phyloP scores from a whole-genome alignment of 2,113 vertebrate genomes.

The Synodontis membranacea region DNA sequence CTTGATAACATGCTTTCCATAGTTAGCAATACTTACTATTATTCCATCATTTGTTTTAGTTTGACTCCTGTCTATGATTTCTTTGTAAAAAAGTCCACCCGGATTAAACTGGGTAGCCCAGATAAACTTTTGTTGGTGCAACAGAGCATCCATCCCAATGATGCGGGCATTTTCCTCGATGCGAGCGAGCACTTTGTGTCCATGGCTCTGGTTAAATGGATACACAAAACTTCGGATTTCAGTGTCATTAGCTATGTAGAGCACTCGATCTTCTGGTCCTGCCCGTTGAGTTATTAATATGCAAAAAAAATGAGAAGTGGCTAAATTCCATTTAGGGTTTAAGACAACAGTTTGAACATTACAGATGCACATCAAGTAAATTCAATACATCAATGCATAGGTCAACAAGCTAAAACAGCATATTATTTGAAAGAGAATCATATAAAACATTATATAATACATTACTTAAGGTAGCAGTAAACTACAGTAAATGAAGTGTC shows the following conservation, averaged over 20 bases:
- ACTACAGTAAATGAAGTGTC: neutral
- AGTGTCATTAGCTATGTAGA: slow-evolving; percentile 99
- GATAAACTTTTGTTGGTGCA: slow-evolving; percentile 94
- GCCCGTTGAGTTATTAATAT: slow-evolving; percentile 70
- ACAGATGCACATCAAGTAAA: slow-evolving; percentile 51
- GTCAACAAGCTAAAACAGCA: slow-evolving; percentile 27
- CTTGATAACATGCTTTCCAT: slow-evolving; percentile 23
- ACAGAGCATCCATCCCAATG: slow-evolving; percentile 93
- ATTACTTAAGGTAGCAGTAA: neutral
- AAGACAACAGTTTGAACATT: slow-evolving; percentile 62
- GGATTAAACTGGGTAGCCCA: slow-evolving; percentile 99
- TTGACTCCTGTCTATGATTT: slow-evolving; percentile 82
- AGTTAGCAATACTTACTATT: slow-evolving; percentile 84
- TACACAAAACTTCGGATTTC: slow-evolving; percentile 99
- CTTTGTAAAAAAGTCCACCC: slow-evolving; percentile 96
- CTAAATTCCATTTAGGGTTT: slow-evolving; percentile 61
- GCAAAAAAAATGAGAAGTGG: slow-evolving; percentile 62
- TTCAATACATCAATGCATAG: slow-evolving; percentile 24
- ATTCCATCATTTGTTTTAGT: slow-evolving; percentile 86
- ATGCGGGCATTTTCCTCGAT: slow-evolving; percentile 97
- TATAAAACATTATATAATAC: neutral
- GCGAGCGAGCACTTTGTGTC: slow-evolving; percentile 90
- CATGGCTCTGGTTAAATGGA: slow-evolving; percentile 96
- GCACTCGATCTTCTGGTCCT: slow-evolving; percentile 98
- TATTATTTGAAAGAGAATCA: neutral